Evolutionary conservation across 2,113 vertebrate species (phyloP).

Genomic region (Stomatorhinus ivindoensis): DNA sequence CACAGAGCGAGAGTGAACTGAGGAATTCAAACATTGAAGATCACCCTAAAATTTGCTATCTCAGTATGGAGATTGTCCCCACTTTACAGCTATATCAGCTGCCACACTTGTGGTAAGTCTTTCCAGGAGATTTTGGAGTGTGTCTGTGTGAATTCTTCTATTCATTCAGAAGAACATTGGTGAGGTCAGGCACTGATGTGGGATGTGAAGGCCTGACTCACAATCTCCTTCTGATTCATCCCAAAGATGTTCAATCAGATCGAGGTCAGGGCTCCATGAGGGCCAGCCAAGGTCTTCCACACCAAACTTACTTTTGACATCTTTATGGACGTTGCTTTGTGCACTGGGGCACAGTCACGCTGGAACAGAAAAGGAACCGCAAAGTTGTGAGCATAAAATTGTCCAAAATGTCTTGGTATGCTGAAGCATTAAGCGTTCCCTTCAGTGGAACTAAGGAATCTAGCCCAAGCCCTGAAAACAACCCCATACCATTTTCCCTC

Average conservation of each 20-base stretch:
- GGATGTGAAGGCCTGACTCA: neutral
- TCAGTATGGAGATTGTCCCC: neutral
- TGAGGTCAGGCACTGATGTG: neutral
- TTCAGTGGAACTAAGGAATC: neutral
- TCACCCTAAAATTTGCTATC: neutral
- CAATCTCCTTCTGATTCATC: neutral
- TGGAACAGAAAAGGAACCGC: neutral
- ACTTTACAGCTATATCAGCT: neutral
- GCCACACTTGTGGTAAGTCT: neutral
- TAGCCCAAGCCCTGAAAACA: neutral
- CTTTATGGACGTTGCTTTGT: neutral
- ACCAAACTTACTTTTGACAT: neutral
- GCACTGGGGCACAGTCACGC: neutral
- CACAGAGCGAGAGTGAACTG: neutral
- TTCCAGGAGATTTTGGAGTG: neutral
- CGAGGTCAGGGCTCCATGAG: neutral
- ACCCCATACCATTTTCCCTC: neutral
- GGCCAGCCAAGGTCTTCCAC: neutral
- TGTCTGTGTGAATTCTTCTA: no score
- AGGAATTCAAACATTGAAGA: neutral
- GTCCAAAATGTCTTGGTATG: neutral
- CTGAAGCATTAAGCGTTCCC: neutral
- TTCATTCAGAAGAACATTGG: neutral
- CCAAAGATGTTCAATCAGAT: neutral
- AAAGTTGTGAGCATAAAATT: neutral